A percentile compares a stretch with the other conserved stretches of the same genome.
Conservation (phyloP, 2,888 invertebrate species). For the Alentia gelatinosa region DNA sequence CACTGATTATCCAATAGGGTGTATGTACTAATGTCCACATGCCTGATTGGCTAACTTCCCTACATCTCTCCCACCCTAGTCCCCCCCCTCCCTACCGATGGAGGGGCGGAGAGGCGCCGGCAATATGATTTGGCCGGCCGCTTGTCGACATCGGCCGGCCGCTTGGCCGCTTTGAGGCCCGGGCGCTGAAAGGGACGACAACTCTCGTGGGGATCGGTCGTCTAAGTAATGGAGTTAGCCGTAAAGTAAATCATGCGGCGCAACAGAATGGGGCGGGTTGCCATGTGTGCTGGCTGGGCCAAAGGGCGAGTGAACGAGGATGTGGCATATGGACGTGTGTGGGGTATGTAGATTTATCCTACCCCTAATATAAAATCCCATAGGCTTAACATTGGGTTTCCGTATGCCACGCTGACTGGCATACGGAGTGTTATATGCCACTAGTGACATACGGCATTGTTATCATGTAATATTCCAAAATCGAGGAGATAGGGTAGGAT, state of each 20-base stretch:
- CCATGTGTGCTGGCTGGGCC: neutral
- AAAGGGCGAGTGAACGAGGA: too few species aligned
- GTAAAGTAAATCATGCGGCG: constrained; percentile 3
- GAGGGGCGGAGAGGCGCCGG: too few species aligned
- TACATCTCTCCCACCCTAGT: neutral
- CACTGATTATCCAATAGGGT: constrained; percentile 25
- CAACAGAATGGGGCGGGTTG: neutral
- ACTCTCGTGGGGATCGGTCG: neutral
- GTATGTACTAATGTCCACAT: neutral
- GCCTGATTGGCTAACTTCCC: constrained; percentile 10
- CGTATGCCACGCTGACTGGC: too few species aligned
- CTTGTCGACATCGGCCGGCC: neutral
- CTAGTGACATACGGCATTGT: too few species aligned
- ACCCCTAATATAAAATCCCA: too few species aligned
- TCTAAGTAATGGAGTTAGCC: constrained; percentile 27
- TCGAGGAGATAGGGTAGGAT: too few species aligned
- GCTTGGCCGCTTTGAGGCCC: neutral
- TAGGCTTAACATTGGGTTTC: too few species aligned
- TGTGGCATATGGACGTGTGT: too few species aligned
- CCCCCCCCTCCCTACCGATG: neutral
- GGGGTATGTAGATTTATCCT: too few species aligned
- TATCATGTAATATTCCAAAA: too few species aligned
- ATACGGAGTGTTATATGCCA: too few species aligned
- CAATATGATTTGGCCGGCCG: neutral
- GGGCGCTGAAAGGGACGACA: neutral